phyloP scores from a whole-genome alignment of 2,797 vertebrate genomes.

The Anas bahamensis region DNA sequence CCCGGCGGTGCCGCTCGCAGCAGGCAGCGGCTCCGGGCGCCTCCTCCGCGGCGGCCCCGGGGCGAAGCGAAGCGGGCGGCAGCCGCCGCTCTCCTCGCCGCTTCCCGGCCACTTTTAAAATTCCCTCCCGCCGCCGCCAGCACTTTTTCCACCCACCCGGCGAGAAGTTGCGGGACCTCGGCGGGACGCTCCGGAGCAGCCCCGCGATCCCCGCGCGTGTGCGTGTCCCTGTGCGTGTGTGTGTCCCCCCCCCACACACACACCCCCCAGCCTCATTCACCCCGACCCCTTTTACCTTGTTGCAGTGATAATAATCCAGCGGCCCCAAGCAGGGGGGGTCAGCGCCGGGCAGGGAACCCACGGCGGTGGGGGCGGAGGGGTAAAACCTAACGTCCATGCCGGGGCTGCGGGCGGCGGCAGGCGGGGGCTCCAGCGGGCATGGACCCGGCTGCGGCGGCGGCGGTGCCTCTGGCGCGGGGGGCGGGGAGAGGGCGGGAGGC shows the following conservation, averaged over 20 bases:
- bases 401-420: constrained; percentile 70
- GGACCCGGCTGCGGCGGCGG: constrained; percentile 74
- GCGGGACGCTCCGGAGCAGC: no score
- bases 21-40: no score
- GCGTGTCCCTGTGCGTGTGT: no score
- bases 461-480: constrained; percentile 66
- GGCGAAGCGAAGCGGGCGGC: no score
- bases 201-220: no score
- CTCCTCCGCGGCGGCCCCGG: neutral
- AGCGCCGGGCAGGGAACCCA: constrained; percentile 91
- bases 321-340: constrained; percentile 91
- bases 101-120: constrained; percentile 68
- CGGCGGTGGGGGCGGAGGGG: constrained; percentile 93
- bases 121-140: constrained; percentile 48
- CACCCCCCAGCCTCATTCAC: no score
- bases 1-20: no score
- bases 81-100: neutral
- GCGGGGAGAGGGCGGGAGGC: constrained; percentile 31
- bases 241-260: neutral
- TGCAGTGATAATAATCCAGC: constrained; percentile 98
- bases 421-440: constrained; percentile 78
- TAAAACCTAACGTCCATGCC: constrained; percentile 99
- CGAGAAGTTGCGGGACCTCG: neutral
- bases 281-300: constrained; percentile 84
- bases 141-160: neutral